A percentile compares a stretch with the other conserved stretches of the same genome.
Evolutionary conservation across 37 sponge, comb jelly and placozoan species (phyloP).

Genomic region (Crambe crambe): DNA sequence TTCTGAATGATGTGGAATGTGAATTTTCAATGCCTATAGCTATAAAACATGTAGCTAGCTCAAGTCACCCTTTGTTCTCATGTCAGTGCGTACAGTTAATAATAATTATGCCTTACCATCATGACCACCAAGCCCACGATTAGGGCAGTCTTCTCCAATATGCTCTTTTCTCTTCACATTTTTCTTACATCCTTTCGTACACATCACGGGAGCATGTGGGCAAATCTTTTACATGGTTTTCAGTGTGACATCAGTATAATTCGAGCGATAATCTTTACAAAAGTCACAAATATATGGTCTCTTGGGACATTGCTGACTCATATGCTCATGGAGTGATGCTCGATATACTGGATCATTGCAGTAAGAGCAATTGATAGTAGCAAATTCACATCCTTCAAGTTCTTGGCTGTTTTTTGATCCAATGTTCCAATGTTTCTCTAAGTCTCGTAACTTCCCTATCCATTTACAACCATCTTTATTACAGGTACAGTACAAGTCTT

Average conservation of each 20-base stretch:
- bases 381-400: conserved; percentile 15
- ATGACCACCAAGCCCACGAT: no score
- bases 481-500: conserved; percentile 11
- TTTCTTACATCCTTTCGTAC: conserved; percentile 18
- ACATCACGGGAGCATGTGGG: background rate
- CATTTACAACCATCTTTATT: conserved; percentile 17
- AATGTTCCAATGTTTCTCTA: conserved; percentile 15
- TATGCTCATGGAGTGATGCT: background rate
- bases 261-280: conserved; percentile 17
- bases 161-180: background rate
- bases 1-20: no score
- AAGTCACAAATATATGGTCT: conserved; percentile 28
- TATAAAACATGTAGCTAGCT: no score
- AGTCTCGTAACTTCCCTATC: conserved; percentile 24
- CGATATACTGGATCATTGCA: background rate
- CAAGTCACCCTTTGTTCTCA: no score
- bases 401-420: background rate
- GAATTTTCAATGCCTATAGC: no score
- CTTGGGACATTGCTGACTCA: background rate
- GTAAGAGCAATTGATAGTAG: background rate
- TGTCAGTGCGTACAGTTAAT: no score
- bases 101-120: no score
- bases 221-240: conserved; percentile 28
- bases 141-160: conserved; percentile 7
- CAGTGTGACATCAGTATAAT: conserved; percentile 16